These are phyloP conservation scores for Stenodera caucasica DNA, from an alignment of 2,888 invertebrate species.

Conservation along the genomic window DNA sequence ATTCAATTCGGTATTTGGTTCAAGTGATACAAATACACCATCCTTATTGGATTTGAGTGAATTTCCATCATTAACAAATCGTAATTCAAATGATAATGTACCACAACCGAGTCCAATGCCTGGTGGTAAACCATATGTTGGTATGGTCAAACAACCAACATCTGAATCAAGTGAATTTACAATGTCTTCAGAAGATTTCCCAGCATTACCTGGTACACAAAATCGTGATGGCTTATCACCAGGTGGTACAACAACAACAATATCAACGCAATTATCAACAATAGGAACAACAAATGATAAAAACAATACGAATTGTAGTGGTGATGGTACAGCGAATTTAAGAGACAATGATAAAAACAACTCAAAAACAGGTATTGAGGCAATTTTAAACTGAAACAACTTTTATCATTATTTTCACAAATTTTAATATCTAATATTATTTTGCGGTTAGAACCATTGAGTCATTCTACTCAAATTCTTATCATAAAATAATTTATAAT, in stretches of 20 bases:
- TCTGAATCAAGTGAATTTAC: conserved; percentile 92
- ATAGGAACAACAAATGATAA: conserved; percentile 40
- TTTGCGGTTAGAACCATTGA: too few species aligned
- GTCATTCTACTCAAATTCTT: too few species aligned
- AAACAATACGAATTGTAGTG: conserved; percentile 39
- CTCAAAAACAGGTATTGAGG: conserved; percentile 45
- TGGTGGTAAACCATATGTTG: conserved; percentile 92
- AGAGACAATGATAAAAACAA: conserved; percentile 45
- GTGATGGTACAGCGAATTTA: conserved; percentile 41
- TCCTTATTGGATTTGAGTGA: conserved; percentile 89
- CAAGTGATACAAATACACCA: conserved; percentile 66
- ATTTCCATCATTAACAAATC: conserved; percentile 88
- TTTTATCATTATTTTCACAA: too few species aligned
- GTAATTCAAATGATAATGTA: conserved; percentile 74
- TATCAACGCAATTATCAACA: conserved; percentile 50
- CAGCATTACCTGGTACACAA: conserved; percentile 95
- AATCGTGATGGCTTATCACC: conserved; percentile 70
- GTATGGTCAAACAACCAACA: conserved; percentile 94
- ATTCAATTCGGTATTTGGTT: conserved; percentile 83
- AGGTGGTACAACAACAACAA: conserved; percentile 55
- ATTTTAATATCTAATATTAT: too few species aligned
- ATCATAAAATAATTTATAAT: too few species aligned
- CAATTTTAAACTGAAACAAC: too few species aligned
- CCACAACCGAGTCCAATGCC: conserved; percentile 83
- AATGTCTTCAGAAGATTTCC: conserved; percentile 99